Evolutionary conservation across 2,797 vertebrate genomes (phyloP), one percentile per base, ranked within the genome.

Genomic region (Hippoglossus hippoglossus): DNA sequence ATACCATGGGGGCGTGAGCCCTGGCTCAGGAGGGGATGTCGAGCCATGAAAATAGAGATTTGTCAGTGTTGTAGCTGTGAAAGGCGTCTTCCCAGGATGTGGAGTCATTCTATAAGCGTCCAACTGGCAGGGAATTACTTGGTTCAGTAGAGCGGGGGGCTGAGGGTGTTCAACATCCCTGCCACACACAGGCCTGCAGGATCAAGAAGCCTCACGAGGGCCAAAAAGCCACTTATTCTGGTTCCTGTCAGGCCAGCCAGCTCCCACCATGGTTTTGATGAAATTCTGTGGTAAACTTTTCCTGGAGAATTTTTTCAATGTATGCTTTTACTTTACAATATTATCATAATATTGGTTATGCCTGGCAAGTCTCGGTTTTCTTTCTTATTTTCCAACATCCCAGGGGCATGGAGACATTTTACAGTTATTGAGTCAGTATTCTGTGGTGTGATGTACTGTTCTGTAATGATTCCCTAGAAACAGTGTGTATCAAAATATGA

Each of bases 1-100:
- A 79, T 75, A 87, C 81, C 71, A 63, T 50, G 52, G 80, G 82
- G 84, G 68, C 79, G 75, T 47, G 51, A 69, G 65, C 64, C 57
- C 69, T 3, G 51, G 75, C 85, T 82, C 70, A 77, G 72, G 67
- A 81, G 86, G 70, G 87, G 85, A 83, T 86, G 84, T 80, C 76
- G 62, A 82, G 82, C 84, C 91, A 79, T 90, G 84, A 91, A 90
- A 90, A 87, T 83, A 85, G 84, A 85, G 83, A 92, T 94, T 93
- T 93, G 88, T 92, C 81, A 71, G 80, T 81, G 86, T 67, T 84
- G 71, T 88, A 76, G 85, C 77, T 60, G 80, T 90, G 89, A 89
- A 92, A 91, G 85, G 64, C 75, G 44, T 87, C 87, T 74, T 87
- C 67, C 75, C 84, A 70, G 84, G 87, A 86, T 81, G 80, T 41